Conservation (phyloP, 2,113 vertebrate genomes). For the Dicaeum eximium region DNA sequence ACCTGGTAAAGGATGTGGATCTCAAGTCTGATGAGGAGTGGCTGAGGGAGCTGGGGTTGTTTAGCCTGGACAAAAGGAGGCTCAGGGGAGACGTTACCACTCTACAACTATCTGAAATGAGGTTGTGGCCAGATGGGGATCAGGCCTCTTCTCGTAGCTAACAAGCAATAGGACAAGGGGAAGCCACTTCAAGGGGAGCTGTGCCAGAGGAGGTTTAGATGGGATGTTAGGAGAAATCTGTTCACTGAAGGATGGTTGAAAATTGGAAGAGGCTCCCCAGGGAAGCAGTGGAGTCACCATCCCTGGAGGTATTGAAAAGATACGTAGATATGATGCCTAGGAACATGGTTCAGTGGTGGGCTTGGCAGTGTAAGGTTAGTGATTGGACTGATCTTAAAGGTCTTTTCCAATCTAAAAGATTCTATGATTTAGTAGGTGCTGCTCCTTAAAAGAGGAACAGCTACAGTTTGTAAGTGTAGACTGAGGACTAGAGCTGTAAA, state of each 20-base stretch:
- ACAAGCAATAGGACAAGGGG: neutral
- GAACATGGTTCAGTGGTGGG: neutral
- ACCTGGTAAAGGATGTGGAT: neutral
- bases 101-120: neutral
- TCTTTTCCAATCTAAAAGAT: neutral
- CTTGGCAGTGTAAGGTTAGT: neutral
- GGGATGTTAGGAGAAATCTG: neutral
- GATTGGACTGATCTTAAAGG: neutral
- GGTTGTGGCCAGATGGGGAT: neutral
- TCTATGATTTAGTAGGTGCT: neutral
- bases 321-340: fast-evolving
- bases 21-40: neutral
- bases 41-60: neutral
- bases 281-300: neutral
- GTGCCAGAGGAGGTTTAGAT: neutral
- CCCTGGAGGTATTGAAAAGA: neutral
- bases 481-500: neutral
- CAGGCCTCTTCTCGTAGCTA: neutral
- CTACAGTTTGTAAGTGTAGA: neutral
- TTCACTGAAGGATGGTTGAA: neutral
- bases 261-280: neutral
- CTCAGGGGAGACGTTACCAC: neutral
- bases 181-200: neutral
- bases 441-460: neutral
- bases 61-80: neutral